Conservation (phyloP, 2,888 invertebrate genomes). For the Stegana nigrithorax region DNA sequence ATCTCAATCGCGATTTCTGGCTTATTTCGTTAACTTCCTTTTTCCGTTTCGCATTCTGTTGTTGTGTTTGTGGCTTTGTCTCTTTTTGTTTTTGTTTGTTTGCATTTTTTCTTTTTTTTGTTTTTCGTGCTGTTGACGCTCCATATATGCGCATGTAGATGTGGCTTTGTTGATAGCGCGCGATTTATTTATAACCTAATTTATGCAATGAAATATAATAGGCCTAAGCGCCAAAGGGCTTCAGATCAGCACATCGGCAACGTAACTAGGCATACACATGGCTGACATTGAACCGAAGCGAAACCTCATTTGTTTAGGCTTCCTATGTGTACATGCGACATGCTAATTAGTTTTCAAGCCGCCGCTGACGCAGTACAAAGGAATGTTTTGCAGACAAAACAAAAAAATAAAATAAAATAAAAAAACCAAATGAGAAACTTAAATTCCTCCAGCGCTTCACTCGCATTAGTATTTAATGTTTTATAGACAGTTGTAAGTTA, state of each 20-base stretch:
- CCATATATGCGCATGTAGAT: slow-evolving; percentile 41
- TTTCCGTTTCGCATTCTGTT: slow-evolving; percentile 6
- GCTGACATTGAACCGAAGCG: no score
- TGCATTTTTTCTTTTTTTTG: not conserved
- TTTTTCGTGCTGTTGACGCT: not conserved
- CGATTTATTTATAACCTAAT: slow-evolving; percentile 36
- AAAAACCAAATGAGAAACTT: no score
- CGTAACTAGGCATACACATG: no score
- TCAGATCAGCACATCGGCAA: not conserved
- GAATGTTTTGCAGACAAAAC: no score
- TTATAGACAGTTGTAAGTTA: no score
- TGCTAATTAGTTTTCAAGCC: no score
- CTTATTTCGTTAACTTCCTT: slow-evolving; percentile 53
- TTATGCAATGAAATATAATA: slow-evolving; percentile 35
- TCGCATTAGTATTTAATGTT: no score
- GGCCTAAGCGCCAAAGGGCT: not conserved
- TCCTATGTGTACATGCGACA: no score
- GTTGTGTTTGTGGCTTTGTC: not conserved
- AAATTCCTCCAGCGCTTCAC: no score
- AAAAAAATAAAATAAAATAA: no score
- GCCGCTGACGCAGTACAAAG: no score
- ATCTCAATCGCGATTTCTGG: slow-evolving; percentile 56
- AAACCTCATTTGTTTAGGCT: no score
- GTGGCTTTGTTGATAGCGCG: slow-evolving; percentile 46
- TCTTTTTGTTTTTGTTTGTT: not conserved